phyloP scores from a whole-genome alignment of 2,113 vertebrate genomes.

The Ellobius talpinus region DNA sequence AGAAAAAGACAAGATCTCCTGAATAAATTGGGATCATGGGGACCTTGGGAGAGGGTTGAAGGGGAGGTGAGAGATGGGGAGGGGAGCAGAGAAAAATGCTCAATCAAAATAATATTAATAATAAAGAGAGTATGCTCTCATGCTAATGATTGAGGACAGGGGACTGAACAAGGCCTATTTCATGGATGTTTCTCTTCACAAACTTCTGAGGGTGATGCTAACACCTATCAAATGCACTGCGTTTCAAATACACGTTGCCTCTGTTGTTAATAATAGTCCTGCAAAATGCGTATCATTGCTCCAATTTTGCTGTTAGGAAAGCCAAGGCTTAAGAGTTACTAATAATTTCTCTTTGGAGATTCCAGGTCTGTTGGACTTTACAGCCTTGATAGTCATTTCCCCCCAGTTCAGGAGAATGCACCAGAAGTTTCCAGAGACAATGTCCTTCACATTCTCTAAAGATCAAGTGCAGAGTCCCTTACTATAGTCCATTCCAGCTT shows the following conservation, averaged over 20 bases:
- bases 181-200: not conserved
- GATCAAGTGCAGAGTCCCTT: conserved; percentile 3
- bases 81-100: no score
- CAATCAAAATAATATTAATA: no score
- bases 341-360: not conserved
- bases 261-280: conserved; percentile 39
- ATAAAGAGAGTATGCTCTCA: not conserved
- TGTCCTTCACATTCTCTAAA: not conserved
- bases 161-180: not conserved
- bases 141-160: not conserved
- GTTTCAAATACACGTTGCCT: not conserved
- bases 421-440: conserved; percentile 11
- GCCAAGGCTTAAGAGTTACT: not conserved
- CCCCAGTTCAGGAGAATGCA: not conserved
- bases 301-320: not conserved
- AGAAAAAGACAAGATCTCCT: no score
- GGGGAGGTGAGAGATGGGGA: no score
- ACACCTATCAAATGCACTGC: not conserved
- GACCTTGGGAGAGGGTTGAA: no score
- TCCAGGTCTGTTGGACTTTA: not conserved
- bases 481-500: not conserved
- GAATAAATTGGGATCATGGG: no score
- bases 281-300: not conserved
- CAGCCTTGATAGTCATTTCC: not conserved
- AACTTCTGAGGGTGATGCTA: not conserved